phyloP scores from a whole-genome alignment of 2,888 invertebrate genomes.

The Caenorhabditis macrosperma region DNA sequence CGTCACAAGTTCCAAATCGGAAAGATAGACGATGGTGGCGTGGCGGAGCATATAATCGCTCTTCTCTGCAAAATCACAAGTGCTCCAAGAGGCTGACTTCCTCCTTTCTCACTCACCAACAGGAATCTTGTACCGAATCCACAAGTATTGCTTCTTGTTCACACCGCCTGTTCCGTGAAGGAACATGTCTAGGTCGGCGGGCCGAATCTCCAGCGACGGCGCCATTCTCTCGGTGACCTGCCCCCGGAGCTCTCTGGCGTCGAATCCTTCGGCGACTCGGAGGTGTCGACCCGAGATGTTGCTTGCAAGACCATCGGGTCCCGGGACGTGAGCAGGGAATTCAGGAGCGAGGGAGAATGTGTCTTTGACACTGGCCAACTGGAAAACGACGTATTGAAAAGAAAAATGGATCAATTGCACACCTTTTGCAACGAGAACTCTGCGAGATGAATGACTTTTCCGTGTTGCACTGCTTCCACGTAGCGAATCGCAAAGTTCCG shows the following conservation, averaged over 20 bases:
- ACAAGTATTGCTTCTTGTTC: conserved; percentile 69
- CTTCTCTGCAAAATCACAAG: conserved; percentile 61
- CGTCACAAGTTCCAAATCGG: conserved; percentile 68
- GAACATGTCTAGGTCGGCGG: conserved; percentile 66
- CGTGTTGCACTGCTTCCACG: conserved; percentile 72
- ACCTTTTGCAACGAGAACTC: conserved; percentile 75
- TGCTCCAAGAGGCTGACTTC: too few relatives aligned
- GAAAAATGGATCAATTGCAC: too few relatives aligned
- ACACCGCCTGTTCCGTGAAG: conserved; percentile 67
- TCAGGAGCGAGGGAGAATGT: conserved; percentile 65
- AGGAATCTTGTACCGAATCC: conserved; percentile 71
- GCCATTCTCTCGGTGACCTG: conserved; percentile 69
- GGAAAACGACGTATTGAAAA: too few relatives aligned
- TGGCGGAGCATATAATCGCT: conserved; percentile 70
- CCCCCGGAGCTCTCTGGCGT: conserved; percentile 66
- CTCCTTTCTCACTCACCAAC: too few relatives aligned
- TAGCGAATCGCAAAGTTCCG: conserved; percentile 74
- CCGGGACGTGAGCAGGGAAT: conserved; percentile 66
- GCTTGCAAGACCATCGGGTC: conserved; percentile 65
- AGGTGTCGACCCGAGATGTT: conserved; percentile 63
- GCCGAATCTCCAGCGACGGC: conserved; percentile 68
- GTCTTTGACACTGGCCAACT: conserved; percentile 63
- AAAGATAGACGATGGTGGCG: conserved; percentile 71
- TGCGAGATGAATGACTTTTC: conserved; percentile 70
- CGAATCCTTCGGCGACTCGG: conserved; percentile 61